A percentile compares a stretch with the other conserved stretches of the same genome.
phyloP scores from a whole-genome alignment of 1,140 invertebrate species.

The Gryon sp. region DNA sequence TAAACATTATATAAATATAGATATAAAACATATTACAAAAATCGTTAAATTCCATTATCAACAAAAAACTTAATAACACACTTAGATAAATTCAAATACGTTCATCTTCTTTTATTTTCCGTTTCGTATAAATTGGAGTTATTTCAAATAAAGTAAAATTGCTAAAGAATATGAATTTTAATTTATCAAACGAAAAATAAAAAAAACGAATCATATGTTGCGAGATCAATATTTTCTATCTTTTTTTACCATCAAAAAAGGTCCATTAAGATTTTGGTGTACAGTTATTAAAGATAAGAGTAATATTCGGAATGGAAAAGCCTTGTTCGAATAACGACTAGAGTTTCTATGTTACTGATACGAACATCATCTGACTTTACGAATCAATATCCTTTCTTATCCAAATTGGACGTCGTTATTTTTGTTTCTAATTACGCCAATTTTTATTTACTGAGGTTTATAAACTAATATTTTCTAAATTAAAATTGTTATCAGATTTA shows the following conservation, averaged over 20 bases:
- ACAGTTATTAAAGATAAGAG: slow-evolving; percentile 55
- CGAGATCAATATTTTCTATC: slow-evolving; percentile 26
- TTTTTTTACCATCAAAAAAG: neutral
- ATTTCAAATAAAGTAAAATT: too few relatives aligned
- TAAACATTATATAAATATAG: too few relatives aligned
- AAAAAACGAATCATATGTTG: slow-evolving; percentile 32
- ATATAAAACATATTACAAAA: too few relatives aligned
- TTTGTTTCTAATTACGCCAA: slow-evolving; percentile 35
- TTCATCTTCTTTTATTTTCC: too few relatives aligned
- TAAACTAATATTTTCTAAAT: too few relatives aligned
- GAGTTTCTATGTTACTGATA: slow-evolving; percentile 50
- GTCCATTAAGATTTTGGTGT: slow-evolving; percentile 55
- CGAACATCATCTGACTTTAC: slow-evolving; percentile 51
- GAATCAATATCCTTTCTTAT: slow-evolving; percentile 34
- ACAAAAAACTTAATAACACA: too few relatives aligned
- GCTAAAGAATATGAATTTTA: too few relatives aligned
- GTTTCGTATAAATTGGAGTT: too few relatives aligned
- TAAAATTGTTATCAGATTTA: too few relatives aligned
- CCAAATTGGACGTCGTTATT: slow-evolving; percentile 27
- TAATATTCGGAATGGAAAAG: slow-evolving; percentile 54
- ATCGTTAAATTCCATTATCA: too few relatives aligned
- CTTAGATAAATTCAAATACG: too few relatives aligned
- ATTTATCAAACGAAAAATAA: slow-evolving; percentile 7
- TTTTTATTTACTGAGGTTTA: too few relatives aligned
- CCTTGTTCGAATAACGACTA: slow-evolving; percentile 47